These are phyloP conservation scores for Drosophila limbata DNA, from an alignment of 2,888 invertebrate species.

Conservation along the genomic window DNA sequence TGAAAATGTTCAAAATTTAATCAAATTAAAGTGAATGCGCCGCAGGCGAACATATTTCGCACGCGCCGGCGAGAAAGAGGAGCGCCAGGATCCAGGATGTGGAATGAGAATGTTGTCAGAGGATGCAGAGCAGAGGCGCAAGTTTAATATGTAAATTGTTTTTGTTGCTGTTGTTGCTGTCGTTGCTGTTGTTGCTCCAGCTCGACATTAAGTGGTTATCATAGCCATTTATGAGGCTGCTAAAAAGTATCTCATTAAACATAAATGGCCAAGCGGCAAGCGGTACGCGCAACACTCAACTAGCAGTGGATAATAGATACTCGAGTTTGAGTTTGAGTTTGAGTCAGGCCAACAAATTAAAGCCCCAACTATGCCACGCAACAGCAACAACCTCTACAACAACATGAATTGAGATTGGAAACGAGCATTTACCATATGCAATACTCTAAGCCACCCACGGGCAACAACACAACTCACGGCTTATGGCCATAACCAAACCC, in stretches of 20 bases:
- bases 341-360: slow-evolving; percentile 51
- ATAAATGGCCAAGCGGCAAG: slow-evolving; percentile 67
- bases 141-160: slow-evolving; percentile 83
- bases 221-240: slow-evolving; percentile 81
- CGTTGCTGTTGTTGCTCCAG: slow-evolving; percentile 37
- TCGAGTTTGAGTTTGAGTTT: slow-evolving; percentile 22
- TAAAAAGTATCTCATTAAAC: slow-evolving; percentile 83
- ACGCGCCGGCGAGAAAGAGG: slow-evolving; percentile 64
- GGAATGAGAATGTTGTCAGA: slow-evolving; percentile 26
- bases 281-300: slow-evolving; percentile 42
- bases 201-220: slow-evolving; percentile 82
- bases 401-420: slow-evolving; percentile 20
- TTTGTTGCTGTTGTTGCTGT: slow-evolving; percentile 61
- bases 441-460: slow-evolving; percentile 24
- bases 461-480: slow-evolving; percentile 14
- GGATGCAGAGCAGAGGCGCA: slow-evolving; percentile 43
- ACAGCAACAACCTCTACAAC: slow-evolving; percentile 8
- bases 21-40: slow-evolving; percentile 82
- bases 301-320: slow-evolving; percentile 67
- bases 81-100: slow-evolving; percentile 48
- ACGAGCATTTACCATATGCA: slow-evolving; percentile 24
- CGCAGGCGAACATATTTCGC: slow-evolving; percentile 80
- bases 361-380: slow-evolving; percentile 22
- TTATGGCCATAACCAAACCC: slow-evolving; percentile 12
- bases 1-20: slow-evolving; percentile 83